Evolutionary conservation across 1,140 invertebrate species (phyloP).

Genomic region (Dreissena rostriformis): DNA sequence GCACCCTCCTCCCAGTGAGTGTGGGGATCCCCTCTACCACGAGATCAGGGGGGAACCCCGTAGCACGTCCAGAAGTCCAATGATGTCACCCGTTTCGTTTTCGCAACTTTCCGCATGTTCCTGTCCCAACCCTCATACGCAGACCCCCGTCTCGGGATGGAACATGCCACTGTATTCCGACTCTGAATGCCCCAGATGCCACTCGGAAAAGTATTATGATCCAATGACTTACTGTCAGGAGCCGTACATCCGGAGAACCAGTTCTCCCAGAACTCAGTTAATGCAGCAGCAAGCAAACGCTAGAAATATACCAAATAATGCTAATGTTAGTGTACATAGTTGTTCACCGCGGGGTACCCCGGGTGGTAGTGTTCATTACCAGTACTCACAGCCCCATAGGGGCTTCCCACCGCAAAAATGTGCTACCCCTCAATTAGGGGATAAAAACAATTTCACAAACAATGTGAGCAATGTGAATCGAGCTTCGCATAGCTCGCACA

Average conservation of each 20-base stretch:
- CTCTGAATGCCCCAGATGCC: constrained; percentile 68
- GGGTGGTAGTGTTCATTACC: constrained; percentile 18
- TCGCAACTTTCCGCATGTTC: constrained; percentile 76
- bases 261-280: constrained; percentile 57
- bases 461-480: constrained; percentile 67
- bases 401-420: constrained; percentile 54
- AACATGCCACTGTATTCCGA: constrained; percentile 75
- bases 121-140: constrained; percentile 74
- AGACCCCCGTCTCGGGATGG: constrained; percentile 58
- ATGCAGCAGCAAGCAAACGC: constrained; percentile 32
- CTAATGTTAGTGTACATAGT: background rate
- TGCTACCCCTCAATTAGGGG: constrained; percentile 45
- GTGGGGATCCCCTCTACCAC: constrained; percentile 61
- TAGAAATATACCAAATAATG: constrained; percentile 21
- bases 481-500: constrained; percentile 56
- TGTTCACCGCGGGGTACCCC: constrained; percentile 42
- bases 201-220: constrained; percentile 71
- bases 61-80: constrained; percentile 66
- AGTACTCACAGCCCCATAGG: constrained; percentile 42
- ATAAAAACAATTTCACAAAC: constrained; percentile 7
- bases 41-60: constrained; percentile 67
- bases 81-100: constrained; percentile 74
- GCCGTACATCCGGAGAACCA: constrained; percentile 67
- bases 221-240: constrained; percentile 68
- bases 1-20: constrained; percentile 87